Base-by-base conservation (phyloP, 2,797 vertebrate genomes). In the Acrossocheilus wenchowensis region DNA sequence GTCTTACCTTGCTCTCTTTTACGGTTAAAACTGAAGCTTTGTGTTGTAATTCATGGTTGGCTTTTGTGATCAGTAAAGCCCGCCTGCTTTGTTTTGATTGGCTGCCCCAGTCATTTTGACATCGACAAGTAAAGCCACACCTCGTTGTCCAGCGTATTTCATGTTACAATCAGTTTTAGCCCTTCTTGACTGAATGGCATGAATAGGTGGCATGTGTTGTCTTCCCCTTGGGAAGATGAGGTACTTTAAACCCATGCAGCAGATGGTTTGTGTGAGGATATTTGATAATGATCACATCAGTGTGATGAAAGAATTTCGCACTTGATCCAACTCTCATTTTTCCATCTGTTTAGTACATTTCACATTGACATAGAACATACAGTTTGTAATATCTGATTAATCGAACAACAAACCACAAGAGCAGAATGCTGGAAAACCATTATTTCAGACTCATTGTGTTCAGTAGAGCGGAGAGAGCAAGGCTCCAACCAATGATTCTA, bases 221-320 rank as follows among this genome's bases (percentile, higher is more conserved):
- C 36, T 54, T 26, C 78, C 92, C 88, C 23, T 81, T 89, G 91
- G 91, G 34, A 83, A 91, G 86, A 92, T 93, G 88, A 92, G 87
- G 87, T 90, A 52, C 89, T 93, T 91, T 90, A 89, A 26, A 64
- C 57, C 34, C 81, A 85, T 87, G 78, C 89, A 78, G 85, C 87
- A 89, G 91, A 87, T 90, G 90, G 90, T 86, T 82, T 84, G 86
- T 92, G 91, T 88, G 23, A 57, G 82, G 60, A 72, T 82, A 78
- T 74, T 62, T 64, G 41, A 86, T 66, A 64, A 86, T 80, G 54
- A 81, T 81, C 69, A 74, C 66, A 81, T 73, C 1, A 45, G 68
- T 74, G 6, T 57, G 75, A 30, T 41, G 48, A 54, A 69, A 41
- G n/a, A n/a, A 30, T 54, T 45, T 30, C 9, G 2, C 50, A 30